Evolutionary conservation across 2,113 vertebrate species (phyloP).

Genomic region (Caranx ignobilis): DNA sequence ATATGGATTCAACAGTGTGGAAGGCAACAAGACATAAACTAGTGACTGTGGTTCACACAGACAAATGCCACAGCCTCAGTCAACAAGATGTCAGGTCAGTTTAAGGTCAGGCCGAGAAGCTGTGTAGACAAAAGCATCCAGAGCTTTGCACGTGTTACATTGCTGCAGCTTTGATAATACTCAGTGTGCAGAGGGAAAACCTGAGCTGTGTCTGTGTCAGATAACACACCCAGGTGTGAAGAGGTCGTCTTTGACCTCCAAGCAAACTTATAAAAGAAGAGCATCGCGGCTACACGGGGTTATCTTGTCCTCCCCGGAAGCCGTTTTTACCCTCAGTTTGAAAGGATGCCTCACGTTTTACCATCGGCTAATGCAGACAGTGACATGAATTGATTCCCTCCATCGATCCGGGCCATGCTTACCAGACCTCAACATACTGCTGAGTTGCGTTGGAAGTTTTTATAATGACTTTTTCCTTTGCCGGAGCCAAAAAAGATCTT

Average conservation of each 20-base stretch:
- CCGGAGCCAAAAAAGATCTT: constrained; percentile 66
- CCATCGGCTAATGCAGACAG: constrained; percentile 61
- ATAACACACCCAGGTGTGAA: constrained; percentile 36
- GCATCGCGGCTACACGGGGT: neutral
- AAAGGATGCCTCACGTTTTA: constrained; percentile 70
- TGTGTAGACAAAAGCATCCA: constrained; percentile 22
- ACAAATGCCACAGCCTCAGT: neutral
- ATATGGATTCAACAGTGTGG: neutral
- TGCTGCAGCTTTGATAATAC: constrained; percentile 25
- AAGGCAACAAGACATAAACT: neutral
- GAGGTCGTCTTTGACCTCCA: constrained; percentile 38
- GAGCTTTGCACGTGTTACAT: neutral
- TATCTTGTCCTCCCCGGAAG: constrained; percentile 20
- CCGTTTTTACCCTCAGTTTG: constrained; percentile 37
- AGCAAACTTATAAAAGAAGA: constrained; percentile 7
- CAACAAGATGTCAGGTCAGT: constrained; percentile 8
- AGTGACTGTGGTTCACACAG: neutral
- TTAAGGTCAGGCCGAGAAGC: constrained; percentile 25
- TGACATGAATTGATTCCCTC: constrained; percentile 75
- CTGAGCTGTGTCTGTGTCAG: constrained; percentile 36
- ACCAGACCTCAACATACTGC: constrained; percentile 75
- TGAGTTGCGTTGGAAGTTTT: constrained; percentile 78
- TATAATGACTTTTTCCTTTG: constrained; percentile 66
- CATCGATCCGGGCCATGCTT: constrained; percentile 69
- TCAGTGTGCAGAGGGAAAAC: constrained; percentile 13